Percentiles rank a stretch among this genome's conserved stretches.
Conservation (phyloP, 1,140 invertebrate genomes). For the Armadillidium nasatum region DNA sequence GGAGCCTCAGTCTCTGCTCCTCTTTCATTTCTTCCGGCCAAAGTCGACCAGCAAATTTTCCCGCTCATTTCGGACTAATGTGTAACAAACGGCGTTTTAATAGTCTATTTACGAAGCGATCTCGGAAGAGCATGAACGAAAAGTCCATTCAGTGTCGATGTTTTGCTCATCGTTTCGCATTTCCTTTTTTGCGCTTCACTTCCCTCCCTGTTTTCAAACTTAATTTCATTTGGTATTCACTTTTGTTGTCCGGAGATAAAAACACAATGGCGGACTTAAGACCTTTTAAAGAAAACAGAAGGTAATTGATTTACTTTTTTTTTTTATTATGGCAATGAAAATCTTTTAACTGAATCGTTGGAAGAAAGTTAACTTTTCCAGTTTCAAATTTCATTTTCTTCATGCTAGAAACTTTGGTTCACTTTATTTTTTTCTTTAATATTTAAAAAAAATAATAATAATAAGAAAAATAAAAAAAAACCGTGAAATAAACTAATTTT, state of each 20-base stretch:
- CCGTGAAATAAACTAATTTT: too few relatives aligned
- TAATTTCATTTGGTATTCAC: conserved; percentile 8
- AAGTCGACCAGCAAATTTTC: neutral
- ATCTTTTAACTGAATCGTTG: neutral
- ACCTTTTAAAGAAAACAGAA: neutral
- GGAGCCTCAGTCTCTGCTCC: too few relatives aligned
- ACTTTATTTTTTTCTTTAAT: too few relatives aligned
- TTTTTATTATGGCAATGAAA: neutral
- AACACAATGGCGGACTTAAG: neutral
- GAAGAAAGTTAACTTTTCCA: neutral
- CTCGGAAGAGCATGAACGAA: neutral
- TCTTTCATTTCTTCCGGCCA: neutral
- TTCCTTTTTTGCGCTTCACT: neutral
- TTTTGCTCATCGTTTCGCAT: neutral
- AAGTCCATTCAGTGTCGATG: neutral
- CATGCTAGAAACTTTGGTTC: too few relatives aligned
- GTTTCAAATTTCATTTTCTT: neutral
- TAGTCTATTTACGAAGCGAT: neutral
- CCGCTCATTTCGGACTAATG: neutral
- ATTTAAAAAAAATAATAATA: too few relatives aligned
- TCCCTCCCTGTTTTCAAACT: neutral
- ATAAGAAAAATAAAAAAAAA: too few relatives aligned
- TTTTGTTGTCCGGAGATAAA: conserved; percentile 4
- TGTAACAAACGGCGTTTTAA: neutral
- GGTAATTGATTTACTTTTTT: neutral